Evolutionary conservation across 2,797 vertebrate species (phyloP), one percentile per base, ranked within the genome.

Genomic region (Propithecus deckenii): DNA sequence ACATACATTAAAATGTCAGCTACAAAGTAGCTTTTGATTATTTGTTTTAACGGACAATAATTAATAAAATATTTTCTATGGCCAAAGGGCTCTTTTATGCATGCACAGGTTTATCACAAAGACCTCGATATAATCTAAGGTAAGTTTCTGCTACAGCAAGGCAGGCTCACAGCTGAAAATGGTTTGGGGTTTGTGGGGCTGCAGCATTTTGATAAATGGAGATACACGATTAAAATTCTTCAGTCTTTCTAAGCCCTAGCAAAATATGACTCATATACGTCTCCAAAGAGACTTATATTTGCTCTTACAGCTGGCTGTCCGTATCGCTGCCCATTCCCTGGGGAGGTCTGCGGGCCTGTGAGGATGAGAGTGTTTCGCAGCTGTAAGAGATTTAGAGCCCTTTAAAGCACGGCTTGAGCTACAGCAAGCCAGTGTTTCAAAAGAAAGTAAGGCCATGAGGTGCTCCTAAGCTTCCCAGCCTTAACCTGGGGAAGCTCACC

Each of bases 221-320:
- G 97, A 97, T 97, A 63, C 98, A 97, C 1, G 61, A 94, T 95
- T 97, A 97, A 98, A 98, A 97, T 71, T n/a, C 67, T 94, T 92
- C 97, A 96, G 96, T 65, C 93, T 98, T 96, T 89, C 96, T 95
- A 92, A 97, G 78, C 96, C 94, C 81, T 95, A 78, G 15, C 52
- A 98, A 93, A 97, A 97, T 43, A 41, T 80, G 95, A 98, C 96
- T 95, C 85, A 95, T 97, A 2, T 90, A 95, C 95, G 96, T 81
- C 97, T 98, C 98, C 93, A 97, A 98, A 98, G 96, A 98, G 95
- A 98, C 97, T 98, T 97, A 98, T 97, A 98, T 97, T 97, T 98
- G 95, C 97, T 91, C 96, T 97, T 95, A 93, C 97, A 98, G 97
- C 96, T 98, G 97, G 96, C 80, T 95, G 76, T 97, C 94, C 81